These are phyloP conservation scores for Novumbra hubbsi DNA, from an alignment of 2,797 vertebrate species.

Conservation along the genomic window DNA sequence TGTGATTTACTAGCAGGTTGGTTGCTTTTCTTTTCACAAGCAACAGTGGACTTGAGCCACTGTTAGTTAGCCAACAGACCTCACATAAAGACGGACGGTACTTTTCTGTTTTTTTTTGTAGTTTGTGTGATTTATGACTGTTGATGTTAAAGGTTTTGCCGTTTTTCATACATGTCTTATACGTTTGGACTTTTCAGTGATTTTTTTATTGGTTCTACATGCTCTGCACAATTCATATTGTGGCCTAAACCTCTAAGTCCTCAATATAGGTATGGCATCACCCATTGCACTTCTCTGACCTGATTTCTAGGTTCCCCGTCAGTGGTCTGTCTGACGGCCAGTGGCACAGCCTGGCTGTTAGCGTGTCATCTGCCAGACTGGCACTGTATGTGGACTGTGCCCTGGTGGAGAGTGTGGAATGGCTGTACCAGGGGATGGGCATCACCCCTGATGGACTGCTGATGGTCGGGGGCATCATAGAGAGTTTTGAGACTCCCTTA, in stretches of 20 bases:
- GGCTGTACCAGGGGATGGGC: conserved; percentile 77
- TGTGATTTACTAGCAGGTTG: neutral
- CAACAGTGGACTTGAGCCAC: conserved; percentile 3
- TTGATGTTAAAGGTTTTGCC: neutral
- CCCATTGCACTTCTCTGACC: neutral
- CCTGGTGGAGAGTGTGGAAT: conserved; percentile 81
- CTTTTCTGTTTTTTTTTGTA: neutral
- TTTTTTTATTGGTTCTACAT: neutral
- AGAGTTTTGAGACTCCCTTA: conserved; percentile 83
- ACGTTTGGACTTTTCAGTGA: neutral
- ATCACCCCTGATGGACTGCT: conserved; percentile 78
- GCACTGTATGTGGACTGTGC: conserved; percentile 82
- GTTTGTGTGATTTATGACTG: neutral
- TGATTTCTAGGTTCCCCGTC: conserved; percentile 77
- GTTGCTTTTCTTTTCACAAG: neutral
- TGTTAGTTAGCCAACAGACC: neutral
- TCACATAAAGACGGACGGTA: neutral
- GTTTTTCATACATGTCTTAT: neutral
- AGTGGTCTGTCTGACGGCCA: conserved; percentile 73
- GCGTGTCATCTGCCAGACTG: conserved; percentile 75
- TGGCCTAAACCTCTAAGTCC: neutral
- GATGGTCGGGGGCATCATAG: conserved; percentile 79
- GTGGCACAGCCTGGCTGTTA: conserved; percentile 82
- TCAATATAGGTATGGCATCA: neutral
- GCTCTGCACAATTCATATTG: neutral